Conservation (phyloP, 2,888 invertebrate genomes). For the Rhingia campestris region DNA sequence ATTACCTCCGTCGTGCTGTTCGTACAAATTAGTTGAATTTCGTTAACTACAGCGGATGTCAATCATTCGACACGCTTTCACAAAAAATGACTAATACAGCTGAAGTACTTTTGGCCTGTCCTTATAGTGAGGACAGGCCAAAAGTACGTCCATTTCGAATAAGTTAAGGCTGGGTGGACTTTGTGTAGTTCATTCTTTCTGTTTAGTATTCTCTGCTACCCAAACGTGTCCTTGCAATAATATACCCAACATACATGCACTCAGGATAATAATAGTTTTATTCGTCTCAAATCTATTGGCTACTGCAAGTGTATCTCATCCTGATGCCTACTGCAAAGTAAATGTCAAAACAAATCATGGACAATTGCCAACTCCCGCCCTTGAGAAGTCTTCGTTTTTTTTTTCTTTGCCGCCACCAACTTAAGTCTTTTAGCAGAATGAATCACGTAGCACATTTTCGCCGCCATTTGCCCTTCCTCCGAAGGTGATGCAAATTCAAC, state of each 20-base stretch:
- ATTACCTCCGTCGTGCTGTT: background rate
- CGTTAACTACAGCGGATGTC: background rate
- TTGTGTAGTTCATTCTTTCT: too few relatives aligned
- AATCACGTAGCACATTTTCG: background rate
- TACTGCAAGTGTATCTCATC: too few relatives aligned
- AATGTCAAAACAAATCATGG: too few relatives aligned
- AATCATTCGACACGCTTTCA: background rate
- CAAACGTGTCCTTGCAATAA: too few relatives aligned
- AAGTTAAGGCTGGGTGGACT: too few relatives aligned
- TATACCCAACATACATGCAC: too few relatives aligned
- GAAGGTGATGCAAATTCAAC: conserved; percentile 19
- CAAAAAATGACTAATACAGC: background rate
- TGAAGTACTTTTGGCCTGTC: background rate
- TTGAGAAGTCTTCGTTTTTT: background rate
- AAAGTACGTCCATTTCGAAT: too few relatives aligned
- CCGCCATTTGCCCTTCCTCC: conserved; percentile 17
- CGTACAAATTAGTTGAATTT: background rate
- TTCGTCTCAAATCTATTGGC: too few relatives aligned
- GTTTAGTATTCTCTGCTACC: too few relatives aligned
- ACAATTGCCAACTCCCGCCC: background rate
- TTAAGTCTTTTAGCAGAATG: background rate
- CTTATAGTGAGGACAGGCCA: too few relatives aligned
- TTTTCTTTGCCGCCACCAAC: background rate
- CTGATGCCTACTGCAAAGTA: too few relatives aligned
- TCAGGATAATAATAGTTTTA: too few relatives aligned